Percentiles rank a stretch among this genome's conserved stretches.
Evolutionary conservation across 2,888 invertebrate species (phyloP).

Genomic region (Plagiodera versicolora): DNA sequence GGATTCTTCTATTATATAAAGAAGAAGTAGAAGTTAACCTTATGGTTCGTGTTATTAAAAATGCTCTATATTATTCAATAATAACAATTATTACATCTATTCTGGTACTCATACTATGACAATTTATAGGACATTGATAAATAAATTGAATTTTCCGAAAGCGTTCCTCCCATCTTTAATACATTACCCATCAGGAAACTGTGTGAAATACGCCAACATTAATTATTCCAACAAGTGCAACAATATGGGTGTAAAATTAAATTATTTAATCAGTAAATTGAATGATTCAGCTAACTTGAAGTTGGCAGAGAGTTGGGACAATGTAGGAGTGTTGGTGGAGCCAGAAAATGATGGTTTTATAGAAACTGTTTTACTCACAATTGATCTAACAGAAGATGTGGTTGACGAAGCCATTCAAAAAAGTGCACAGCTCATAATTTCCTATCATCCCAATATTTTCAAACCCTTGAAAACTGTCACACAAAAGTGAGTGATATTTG

Average conservation of each 20-base stretch:
- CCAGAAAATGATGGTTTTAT: conserved; percentile 62
- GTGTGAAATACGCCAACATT: background rate
- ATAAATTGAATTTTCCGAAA: too few species aligned
- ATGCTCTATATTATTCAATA: too few species aligned
- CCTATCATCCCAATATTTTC: conserved; percentile 97
- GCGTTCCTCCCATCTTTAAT: background rate
- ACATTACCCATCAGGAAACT: background rate
- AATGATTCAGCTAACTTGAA: conserved; percentile 70
- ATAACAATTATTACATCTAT: too few species aligned
- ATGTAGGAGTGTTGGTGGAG: conserved; percentile 89
- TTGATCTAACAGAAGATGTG: conserved; percentile 89
- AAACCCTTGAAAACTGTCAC: conserved; percentile 77
- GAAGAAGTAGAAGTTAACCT: too few species aligned
- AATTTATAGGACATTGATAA: too few species aligned
- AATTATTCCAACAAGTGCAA: background rate
- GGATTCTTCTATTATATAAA: too few species aligned
- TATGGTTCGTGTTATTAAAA: too few species aligned
- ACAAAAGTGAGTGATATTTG: conserved; percentile 72
- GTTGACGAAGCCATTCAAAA: conserved; percentile 75
- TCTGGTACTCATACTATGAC: too few species aligned
- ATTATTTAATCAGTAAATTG: conserved; percentile 56
- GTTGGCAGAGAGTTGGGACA: conserved; percentile 89
- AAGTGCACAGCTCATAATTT: conserved; percentile 77
- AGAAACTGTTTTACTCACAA: conserved; percentile 77
- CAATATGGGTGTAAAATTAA: background rate